Evolutionary conservation across 2,888 invertebrate species (phyloP), one percentile per base, ranked within the genome.

Genomic region (Hypena proboscidalis): DNA sequence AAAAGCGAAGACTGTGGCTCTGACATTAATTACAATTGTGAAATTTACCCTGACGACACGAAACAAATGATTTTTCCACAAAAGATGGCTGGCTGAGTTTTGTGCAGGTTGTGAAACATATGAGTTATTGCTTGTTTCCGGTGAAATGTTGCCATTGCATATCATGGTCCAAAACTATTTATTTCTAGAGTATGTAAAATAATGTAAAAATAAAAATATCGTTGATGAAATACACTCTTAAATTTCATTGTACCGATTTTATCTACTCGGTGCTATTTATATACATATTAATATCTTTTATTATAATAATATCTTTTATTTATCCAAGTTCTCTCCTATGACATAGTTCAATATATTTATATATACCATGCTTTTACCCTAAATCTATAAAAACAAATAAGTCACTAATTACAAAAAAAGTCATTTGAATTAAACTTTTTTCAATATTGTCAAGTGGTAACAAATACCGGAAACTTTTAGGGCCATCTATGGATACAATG

Each of bases 1-100:
- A 97, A 93, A 92, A 97, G 95, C 91, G 97, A 96, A 92, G 97
- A 97, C 95, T 97, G 97, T 94, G 95, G 95, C 94, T 97, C 97
- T 94, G 97, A 96, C 97, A 97, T 97, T 95, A 95, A 95, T 95
- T 94, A 94, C 94, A 93, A 94, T 92, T 94, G 92, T 92, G 93
- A 94, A 94, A 93, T 94, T 94, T 93, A 94, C 92, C 92, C 92
- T 92, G 93, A 93, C 91, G 92, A 92, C 92, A 93, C 93, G 93
- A 93, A 94, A 93, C 92, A 93, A 94, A 93, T 92, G 92, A 92
- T 93, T 92, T 93, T 92, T 89, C 86, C 80, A 92, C 92, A 93
- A 94, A 94, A 94, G 94, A 94, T 94, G 94, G 94, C 94, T 94
- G 93, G 92, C 90, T 90, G 87, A 86, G 77, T 87, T 87, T 86